These are phyloP conservation scores for Strigamia transsilvanica DNA, from an alignment of 2,888 invertebrate species.

Conservation along the genomic window DNA sequence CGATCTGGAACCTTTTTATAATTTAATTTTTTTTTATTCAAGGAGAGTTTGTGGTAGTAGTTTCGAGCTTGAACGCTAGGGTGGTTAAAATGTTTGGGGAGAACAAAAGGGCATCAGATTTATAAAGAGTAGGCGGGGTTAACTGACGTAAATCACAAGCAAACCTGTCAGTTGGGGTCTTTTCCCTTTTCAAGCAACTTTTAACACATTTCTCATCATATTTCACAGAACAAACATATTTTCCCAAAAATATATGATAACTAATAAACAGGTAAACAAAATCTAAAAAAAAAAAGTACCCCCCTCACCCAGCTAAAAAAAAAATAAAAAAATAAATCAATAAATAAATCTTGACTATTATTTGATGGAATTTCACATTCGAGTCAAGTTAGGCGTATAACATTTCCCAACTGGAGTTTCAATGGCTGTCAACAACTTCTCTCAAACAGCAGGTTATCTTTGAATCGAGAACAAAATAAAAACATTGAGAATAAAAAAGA, in stretches of 20 bases:
- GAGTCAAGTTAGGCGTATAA: conserved; percentile 9
- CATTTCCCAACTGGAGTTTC: neutral
- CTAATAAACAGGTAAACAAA: neutral
- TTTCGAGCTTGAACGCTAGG: neutral
- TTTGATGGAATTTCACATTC: neutral
- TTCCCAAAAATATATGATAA: neutral
- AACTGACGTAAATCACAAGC: conserved; percentile 42
- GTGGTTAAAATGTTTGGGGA: neutral
- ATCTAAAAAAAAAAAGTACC: too few species aligned
- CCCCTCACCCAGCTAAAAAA: too few species aligned
- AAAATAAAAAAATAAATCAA: too few species aligned
- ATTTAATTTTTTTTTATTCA: too few species aligned
- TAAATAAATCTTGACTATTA: too few species aligned
- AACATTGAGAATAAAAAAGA: neutral
- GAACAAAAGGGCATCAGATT: conserved; percentile 39
- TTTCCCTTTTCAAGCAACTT: conserved; percentile 17
- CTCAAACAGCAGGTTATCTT: conserved; percentile 38
- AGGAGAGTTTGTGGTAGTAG: neutral
- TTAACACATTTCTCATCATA: conserved; percentile 11
- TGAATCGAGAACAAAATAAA: conserved; percentile 19
- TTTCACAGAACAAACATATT: neutral
- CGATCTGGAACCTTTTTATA: too few species aligned
- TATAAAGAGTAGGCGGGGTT: conserved; percentile 31
- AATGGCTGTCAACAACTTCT: conserved; percentile 40
- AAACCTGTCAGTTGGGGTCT: conserved; percentile 21